phyloP scores from a whole-genome alignment of 2,797 vertebrate genomes.

The Petrocephalus sullivani region DNA sequence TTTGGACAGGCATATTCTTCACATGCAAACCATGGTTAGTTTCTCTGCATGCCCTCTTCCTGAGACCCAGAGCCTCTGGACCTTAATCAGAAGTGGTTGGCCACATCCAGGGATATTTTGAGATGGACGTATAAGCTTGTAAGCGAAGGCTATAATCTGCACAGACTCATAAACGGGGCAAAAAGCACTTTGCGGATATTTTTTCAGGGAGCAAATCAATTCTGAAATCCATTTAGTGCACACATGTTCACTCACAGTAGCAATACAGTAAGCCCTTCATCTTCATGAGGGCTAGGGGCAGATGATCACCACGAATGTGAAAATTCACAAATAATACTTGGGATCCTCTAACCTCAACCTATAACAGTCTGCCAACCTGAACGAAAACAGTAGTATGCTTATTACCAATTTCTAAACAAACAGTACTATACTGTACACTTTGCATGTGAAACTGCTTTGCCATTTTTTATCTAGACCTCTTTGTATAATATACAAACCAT shows the following conservation, averaged over 20 bases:
- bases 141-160: not conserved
- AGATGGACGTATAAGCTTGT: not conserved
- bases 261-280: not conserved
- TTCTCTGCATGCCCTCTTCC: not conserved
- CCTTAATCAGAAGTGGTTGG: not conserved
- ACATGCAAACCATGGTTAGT: not conserved
- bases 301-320: not conserved
- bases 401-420: too few relatives aligned
- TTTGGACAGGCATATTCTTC: not conserved
- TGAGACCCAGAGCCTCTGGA: not conserved
- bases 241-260: not conserved
- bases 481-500: not conserved
- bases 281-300: not conserved
- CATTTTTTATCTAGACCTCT: not conserved
- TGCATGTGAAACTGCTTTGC: not conserved
- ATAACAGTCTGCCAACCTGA: not conserved
- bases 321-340: not conserved
- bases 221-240: not conserved
- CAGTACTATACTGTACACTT: not conserved
- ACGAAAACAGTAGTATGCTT: not conserved
- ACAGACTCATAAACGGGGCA: not conserved
- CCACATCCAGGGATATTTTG: not conserved
- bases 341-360: not conserved
- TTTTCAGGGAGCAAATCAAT: not conserved
- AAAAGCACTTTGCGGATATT: not conserved